Base-by-base conservation (phyloP, 2,888 invertebrate species). In the Himalopsyche kuldschensis region DNA sequence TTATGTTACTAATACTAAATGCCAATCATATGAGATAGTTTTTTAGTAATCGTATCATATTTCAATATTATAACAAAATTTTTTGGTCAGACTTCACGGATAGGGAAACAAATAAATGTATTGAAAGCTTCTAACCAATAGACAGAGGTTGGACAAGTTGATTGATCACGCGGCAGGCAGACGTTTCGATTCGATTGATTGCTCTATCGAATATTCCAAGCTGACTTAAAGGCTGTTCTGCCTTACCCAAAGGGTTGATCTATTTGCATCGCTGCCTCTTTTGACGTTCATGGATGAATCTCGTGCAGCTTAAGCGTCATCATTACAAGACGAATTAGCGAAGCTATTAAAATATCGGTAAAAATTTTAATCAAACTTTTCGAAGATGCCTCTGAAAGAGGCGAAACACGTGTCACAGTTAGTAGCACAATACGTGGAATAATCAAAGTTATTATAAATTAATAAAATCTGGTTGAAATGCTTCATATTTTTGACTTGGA, bases 101-200 rank as follows among this genome's bases (percentile, higher is more conserved):
- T 55, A 55, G 8, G 55, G 24, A 20, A 55, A 55, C 55, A 55
- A 55, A 55, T 55, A 55, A 55, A 55, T 55, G 55, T 55, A 55
- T 55, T 55, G 55, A 24, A 55, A 55, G 55, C 24, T 20, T 55
- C 55, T 24, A 55, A 78, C 35, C 32, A 41, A 20, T n/a, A 75
- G 78, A 81, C 75, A 78, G 75, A 82, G 82, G 84, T 69, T 63
- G 48, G 82, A 81, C 84, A 84, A 75, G 31, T 79, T 84, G 84
- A 84, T 84, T 55, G 84, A 84, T 84, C 77, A 48, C 55, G 78
- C 69, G 82, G 84, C 80, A 35, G 79, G 32, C 46, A 48, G 48
- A 78, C 63, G 79, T 75, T 41, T 78, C 69, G 20, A 24, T 31
- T 30, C 47, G 80, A 84, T 82, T 82, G 84, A 84, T 84, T 82